Conservation (phyloP, 2,113 vertebrate genomes). For the Cryptotis parvus region DNA sequence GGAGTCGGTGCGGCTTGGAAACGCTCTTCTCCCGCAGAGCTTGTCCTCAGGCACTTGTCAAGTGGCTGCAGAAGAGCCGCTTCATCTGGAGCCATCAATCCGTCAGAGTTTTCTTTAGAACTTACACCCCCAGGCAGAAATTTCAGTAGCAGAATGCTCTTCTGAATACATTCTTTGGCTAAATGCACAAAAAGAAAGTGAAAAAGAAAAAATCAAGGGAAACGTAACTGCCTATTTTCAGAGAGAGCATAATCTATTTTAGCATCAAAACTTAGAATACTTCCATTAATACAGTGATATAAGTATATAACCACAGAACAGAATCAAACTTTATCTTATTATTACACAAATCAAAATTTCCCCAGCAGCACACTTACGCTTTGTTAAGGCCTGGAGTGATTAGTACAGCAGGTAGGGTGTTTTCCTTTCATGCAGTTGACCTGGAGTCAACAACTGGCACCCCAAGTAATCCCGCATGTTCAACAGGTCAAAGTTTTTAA, state of each 20-base stretch:
- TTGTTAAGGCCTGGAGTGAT: no score
- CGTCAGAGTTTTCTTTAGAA: constrained; percentile 76
- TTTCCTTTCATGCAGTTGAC: no score
- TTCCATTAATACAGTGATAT: not conserved
- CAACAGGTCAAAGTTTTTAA: no score
- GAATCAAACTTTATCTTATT: constrained; percentile 16
- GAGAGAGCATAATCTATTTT: constrained; percentile 26
- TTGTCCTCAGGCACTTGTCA: constrained; percentile 78
- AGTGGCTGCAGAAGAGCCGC: constrained; percentile 72
- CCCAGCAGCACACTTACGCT: not conserved
- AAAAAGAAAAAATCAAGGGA: constrained; percentile 34
- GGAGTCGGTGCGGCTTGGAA: constrained; percentile 87
- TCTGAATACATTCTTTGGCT: constrained; percentile 96
- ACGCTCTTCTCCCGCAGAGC: constrained; percentile 88
- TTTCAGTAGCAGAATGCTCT: constrained; percentile 93
- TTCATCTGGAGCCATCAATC: constrained; percentile 48
- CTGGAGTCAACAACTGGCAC: no score
- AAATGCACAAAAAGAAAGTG: constrained; percentile 59
- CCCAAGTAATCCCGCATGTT: no score
- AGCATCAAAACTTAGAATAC: constrained; percentile 23
- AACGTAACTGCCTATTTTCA: constrained; percentile 36
- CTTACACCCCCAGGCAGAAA: constrained; percentile 88
- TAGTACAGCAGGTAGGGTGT: no score
- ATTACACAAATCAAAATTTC: not conserved
- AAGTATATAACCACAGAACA: no score